Evolutionary conservation across 2,113 vertebrate genomes (phyloP), one percentile per base, ranked within the genome.

Genomic region (Limnothrissa miodon): DNA sequence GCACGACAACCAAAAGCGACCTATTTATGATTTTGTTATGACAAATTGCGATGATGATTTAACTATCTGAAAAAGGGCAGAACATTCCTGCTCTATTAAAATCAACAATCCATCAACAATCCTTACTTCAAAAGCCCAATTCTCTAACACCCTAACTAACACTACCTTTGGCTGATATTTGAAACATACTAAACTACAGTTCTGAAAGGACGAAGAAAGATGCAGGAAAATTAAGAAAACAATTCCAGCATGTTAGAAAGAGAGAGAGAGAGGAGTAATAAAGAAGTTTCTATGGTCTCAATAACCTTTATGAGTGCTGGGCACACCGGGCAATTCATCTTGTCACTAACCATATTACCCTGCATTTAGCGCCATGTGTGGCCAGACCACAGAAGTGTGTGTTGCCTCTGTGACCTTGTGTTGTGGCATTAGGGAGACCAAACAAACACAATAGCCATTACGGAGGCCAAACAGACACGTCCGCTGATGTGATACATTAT

Each of bases 301-400:
- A 36, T 74, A 74, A 80, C 45, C 80, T 83, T 80, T 81, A 84
- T 84, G 86, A 83, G 53, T 81, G 29, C 45, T 79, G 53, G 79
- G 82, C 17, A 39, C 53, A 70, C 51, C 46, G n/a, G 33, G 83
- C 39, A 45, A 86, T 84, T 86, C 79, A 48, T 85, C 39, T 80
- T 80, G 56, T 80, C 78, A 13, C 78, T 62, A 45, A 78, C 42
- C 39, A 29, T 74, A 85, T 25, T 80, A 85, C 1, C 66, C 29
- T 36, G 66, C 66, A 33, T 74, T 74, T 74, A 74, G 66, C 29
- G 29, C 66, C 66, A 4, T 10, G 66, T 42, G 42, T 42, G 42
- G 6, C 42, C 42, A 11, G 11, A 36, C 66, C 66, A 74, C 66
- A 17, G 62, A n/a, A n/a, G 66, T 29, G 33, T 36, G 25, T 2